Evolutionary conservation across 2,888 invertebrate genomes (phyloP), one percentile per base, ranked within the genome.

Genomic region (Lochmaea capreae): DNA sequence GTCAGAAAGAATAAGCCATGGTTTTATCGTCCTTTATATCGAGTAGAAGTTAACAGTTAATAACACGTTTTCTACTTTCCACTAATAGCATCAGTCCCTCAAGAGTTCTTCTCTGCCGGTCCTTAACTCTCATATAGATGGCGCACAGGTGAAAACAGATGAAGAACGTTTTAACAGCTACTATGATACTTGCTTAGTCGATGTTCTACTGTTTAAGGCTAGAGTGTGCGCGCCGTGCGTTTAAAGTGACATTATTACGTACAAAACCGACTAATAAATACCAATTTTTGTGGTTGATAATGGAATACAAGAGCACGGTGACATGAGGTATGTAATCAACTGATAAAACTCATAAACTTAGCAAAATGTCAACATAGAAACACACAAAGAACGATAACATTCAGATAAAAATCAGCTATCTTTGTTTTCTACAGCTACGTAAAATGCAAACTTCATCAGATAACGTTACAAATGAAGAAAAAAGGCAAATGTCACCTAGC

Each of bases 181-280:
- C 79, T 83, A 83, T 83, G 85, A 83, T 86, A 79, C 83, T 83
- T 83, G 85, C 84, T 87, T 86, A 86, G 87, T 87, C 86, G 86
- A 84, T 85, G 84, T 88, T 89, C 88, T 88, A 88, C 88, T 88
- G 86, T 85, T 84, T 86, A 87, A 89, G 88, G 86, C 77, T 88
- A 88, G 88, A 89, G 90, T 89, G 90, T 88, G 91, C 91, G 91
- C 88, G 89, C 88, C 88, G 89, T 88, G 90, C 90, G 79, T 72
- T 70, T 52, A 66, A 66, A 65, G 71, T 71, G 71, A 71, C 71
- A 59, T 18, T 22, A 59, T 71, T 58, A 71, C 71, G 71, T 58
- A 57, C 11, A 33, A 71, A 71, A 58, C n/a, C 42, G 12, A 26
- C 49, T 12, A 59, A 14, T 61, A 57, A 57, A 65, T 42, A 49